Evolutionary conservation across 2,888 invertebrate genomes (phyloP).

Genomic region (Clistopyga incitator): DNA sequence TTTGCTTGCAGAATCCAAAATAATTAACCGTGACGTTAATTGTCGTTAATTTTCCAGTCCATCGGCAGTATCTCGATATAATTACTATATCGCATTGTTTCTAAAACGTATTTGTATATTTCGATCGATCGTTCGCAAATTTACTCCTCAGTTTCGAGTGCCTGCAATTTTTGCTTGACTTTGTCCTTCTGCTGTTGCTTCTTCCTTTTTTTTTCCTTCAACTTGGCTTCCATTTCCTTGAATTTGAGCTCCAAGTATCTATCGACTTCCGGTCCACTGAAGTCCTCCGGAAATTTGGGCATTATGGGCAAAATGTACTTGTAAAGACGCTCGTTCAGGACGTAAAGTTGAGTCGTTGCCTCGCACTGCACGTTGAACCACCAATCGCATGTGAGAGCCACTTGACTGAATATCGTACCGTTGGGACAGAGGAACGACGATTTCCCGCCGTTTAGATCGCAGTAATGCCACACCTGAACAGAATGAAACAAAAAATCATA

Average conservation of each 20-base stretch:
- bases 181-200: constrained; percentile 79
- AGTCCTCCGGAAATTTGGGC: constrained; percentile 96
- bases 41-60: too few relatives aligned
- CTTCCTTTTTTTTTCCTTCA: constrained; percentile 87
- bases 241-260: constrained; percentile 93
- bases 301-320: constrained; percentile 94
- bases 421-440: constrained; percentile 96
- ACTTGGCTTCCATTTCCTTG: constrained; percentile 94
- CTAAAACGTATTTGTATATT: constrained; percentile 2
- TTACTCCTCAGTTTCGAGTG: constrained; percentile 49
- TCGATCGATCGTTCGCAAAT: constrained; percentile 8
- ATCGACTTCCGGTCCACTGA: constrained; percentile 94
- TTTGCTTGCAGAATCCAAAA: too few relatives aligned
- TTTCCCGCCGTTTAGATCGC: constrained; percentile 95
- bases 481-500: constrained; percentile 5
- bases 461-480: constrained; percentile 94
- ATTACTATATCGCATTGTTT: not conserved
- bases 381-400: constrained; percentile 95
- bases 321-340: constrained; percentile 94
- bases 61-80: too few relatives aligned
- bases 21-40: too few relatives aligned
- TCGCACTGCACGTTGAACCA: constrained; percentile 96
- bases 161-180: constrained; percentile 73
- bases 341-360: constrained; percentile 93
- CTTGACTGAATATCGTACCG: constrained; percentile 96